Evolutionary conservation across 2,797 vertebrate species (phyloP).

Genomic region (Dermochelys coriacea): DNA sequence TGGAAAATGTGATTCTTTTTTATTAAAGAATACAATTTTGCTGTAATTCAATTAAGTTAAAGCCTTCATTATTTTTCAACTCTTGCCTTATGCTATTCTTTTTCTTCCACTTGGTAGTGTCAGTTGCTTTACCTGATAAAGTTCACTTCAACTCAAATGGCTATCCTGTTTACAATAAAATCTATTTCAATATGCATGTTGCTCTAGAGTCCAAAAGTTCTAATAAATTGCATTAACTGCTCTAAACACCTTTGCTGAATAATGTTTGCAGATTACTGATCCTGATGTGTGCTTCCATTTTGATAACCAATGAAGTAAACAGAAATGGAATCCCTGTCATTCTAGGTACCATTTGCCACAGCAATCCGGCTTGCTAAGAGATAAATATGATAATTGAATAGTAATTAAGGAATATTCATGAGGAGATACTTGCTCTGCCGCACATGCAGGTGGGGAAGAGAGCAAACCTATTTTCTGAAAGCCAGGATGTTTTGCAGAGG

Average conservation of each 20-base stretch:
- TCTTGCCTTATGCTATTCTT: slow-evolving; percentile 57
- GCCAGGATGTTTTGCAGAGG: background rate
- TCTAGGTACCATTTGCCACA: background rate
- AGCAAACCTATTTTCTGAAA: slow-evolving; percentile 25
- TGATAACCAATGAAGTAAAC: slow-evolving; percentile 17
- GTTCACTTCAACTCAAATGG: background rate
- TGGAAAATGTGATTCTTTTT: slow-evolving; percentile 71
- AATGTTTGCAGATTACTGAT: slow-evolving; percentile 19
- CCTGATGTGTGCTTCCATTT: background rate
- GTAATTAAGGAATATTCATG: slow-evolving; percentile 50
- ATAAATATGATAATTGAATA: slow-evolving; percentile 28
- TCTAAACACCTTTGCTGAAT: slow-evolving; percentile 33
- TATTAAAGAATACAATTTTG: slow-evolving; percentile 58
- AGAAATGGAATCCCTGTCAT: background rate
- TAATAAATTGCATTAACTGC: slow-evolving; percentile 36
- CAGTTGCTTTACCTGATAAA: slow-evolving; percentile 35
- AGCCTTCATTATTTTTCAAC: slow-evolving; percentile 75
- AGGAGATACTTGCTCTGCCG: slow-evolving; percentile 12
- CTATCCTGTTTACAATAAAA: slow-evolving; percentile 12
- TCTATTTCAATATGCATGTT: background rate
- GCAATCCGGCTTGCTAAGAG: slow-evolving; percentile 27
- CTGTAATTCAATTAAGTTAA: slow-evolving; percentile 73
- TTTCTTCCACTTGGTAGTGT: slow-evolving; percentile 42
- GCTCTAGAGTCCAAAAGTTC: slow-evolving; percentile 35
- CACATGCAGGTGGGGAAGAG: background rate